Percentiles rank a stretch among this genome's conserved stretches.
These are phyloP conservation scores for Coptodon rendalli DNA, from an alignment of 2,113 vertebrate genomes.

Conservation along the genomic window DNA sequence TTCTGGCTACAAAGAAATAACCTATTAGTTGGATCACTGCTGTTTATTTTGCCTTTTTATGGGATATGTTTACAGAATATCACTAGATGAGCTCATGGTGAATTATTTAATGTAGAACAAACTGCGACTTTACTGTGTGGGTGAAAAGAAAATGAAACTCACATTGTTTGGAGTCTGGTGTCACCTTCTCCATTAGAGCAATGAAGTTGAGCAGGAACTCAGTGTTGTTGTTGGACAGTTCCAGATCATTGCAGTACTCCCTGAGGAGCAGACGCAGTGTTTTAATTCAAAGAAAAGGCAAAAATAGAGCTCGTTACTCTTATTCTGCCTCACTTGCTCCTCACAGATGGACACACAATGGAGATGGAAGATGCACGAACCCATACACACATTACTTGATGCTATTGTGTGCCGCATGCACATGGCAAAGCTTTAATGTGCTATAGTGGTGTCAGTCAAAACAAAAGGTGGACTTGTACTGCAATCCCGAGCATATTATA, in stretches of 20 bases:
- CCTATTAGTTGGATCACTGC: not conserved
- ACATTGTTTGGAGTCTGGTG: slow-evolving; percentile 98
- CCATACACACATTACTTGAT: not conserved
- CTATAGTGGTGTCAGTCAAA: not conserved
- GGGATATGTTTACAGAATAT: not conserved
- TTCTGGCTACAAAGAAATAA: not conserved
- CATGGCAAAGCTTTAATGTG: not conserved
- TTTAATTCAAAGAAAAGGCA: not conserved
- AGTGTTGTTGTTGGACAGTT: slow-evolving; percentile 96
- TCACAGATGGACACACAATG: not conserved
- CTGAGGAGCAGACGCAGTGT: slow-evolving; percentile 67
- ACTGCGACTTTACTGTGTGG: not conserved
- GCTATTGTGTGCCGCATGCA: slow-evolving; percentile 15
- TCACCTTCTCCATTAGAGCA: slow-evolving; percentile 98
- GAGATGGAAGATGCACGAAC: not conserved
- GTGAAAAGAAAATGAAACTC: slow-evolving; percentile 52
- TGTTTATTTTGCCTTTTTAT: not conserved
- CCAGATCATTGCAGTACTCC: slow-evolving; percentile 99
- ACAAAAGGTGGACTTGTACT: not conserved
- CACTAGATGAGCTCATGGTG: not conserved
- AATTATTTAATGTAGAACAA: not conserved
- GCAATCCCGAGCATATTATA: not conserved
- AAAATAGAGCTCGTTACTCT: not conserved
- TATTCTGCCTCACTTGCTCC: not conserved
- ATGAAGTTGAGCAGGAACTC: slow-evolving; percentile 99